phyloP scores from a whole-genome alignment of 2,113 vertebrate genomes.

The Candoia aspera region DNA sequence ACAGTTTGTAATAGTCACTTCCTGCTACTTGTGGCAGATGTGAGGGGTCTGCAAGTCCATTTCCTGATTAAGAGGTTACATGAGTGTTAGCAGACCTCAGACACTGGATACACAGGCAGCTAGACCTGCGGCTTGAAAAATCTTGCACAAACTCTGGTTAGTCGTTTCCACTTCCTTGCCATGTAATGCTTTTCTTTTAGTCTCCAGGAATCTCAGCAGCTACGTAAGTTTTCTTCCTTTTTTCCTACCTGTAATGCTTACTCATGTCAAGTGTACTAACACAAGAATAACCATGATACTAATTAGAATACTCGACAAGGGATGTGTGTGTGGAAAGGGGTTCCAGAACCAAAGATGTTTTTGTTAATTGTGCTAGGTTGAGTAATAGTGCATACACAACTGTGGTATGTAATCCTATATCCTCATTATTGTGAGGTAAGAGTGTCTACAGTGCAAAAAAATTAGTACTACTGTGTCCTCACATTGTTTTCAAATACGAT shows the following conservation, averaged over 20 bases:
- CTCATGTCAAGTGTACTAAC: slow-evolving; percentile 1
- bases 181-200: background rate
- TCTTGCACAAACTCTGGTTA: background rate
- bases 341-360: slow-evolving; percentile 20
- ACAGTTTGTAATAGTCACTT: background rate
- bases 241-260: background rate
- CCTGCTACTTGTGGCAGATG: background rate
- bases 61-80: background rate
- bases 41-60: background rate
- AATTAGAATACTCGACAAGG: background rate
- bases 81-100: background rate
- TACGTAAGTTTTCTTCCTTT: background rate
- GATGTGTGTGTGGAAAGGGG: background rate
- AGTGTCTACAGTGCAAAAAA: background rate
- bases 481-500: background rate
- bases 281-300: background rate
- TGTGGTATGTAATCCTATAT: background rate
- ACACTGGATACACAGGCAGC: background rate
- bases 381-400: background rate
- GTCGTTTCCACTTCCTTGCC: background rate
- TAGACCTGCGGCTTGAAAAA: background rate
- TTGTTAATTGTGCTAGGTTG: slow-evolving; percentile 9
- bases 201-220: background rate
- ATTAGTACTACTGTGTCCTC: background rate
- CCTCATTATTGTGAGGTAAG: background rate